Conservation (phyloP, 2,113 vertebrate species). For the Leptocoma aspasia region DNA sequence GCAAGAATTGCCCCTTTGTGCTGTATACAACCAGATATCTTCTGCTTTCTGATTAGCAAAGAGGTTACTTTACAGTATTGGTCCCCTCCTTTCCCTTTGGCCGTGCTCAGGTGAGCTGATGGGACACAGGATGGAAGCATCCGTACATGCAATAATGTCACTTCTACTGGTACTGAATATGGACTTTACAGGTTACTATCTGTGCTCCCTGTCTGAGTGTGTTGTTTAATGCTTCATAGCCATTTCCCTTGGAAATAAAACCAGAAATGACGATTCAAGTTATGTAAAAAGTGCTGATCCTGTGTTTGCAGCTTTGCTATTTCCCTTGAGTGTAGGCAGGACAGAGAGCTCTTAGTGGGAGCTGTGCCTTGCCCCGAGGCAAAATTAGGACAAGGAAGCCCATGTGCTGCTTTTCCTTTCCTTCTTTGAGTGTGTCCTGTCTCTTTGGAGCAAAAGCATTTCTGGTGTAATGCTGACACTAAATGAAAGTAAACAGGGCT, state of each 20-base stretch:
- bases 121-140: not conserved
- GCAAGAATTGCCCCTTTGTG: not conserved
- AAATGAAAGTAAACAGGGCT: not conserved
- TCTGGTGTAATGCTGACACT: not conserved
- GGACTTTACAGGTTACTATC: not conserved
- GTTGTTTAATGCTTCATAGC: not conserved
- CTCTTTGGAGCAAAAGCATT: not conserved
- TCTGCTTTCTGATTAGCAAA: not conserved
- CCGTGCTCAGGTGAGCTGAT: not conserved
- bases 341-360: not conserved
- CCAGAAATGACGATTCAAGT: not conserved
- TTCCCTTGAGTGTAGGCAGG: not conserved
- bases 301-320: not conserved
- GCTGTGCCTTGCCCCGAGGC: not conserved
- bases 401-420: not conserved
- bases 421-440: not conserved
- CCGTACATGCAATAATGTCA: not conserved
- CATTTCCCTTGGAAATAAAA: not conserved
- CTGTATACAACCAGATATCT: not conserved
- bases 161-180: not conserved
- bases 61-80: not conserved
- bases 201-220: not conserved
- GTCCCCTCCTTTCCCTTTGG: not conserved
- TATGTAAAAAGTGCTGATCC: not conserved
- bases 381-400: not conserved